Base-by-base conservation (phyloP, 2,888 invertebrate species). In the Clanis bilineata region DNA sequence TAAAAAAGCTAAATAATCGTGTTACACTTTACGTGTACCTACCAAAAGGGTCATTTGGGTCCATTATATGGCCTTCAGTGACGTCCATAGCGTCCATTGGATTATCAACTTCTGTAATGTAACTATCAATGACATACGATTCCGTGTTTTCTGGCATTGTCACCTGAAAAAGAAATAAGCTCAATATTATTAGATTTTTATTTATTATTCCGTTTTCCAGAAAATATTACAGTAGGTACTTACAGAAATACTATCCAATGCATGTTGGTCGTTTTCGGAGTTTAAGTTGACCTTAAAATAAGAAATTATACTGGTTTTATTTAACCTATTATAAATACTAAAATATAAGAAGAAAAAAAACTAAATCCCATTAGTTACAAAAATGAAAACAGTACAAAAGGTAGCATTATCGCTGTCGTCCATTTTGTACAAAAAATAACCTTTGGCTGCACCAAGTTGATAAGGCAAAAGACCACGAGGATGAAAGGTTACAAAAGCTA, bases 41-140 rank as follows among this genome's bases (percentile, higher is more conserved):
- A 51, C 51, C 51, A 32, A 10, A 51, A 21, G 39, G 23, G 21
- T 51, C 51, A 6, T 45, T 61, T 36, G 56, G 47, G 7, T 61
- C 60, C 6, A 38, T 12, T 6, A 41, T 39, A 41, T 38, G 21
- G 51, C 21, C 25, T 28, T 28, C 32, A 28, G 28, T 18, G 3
- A 32, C 10, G 18, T 28, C 32, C 15, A 28, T 32, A 10, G 28
- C n/a, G 9, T 32, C 51, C 3, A 51, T 18, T 18, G 28, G 32
- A 7, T 51, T 18, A 9, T 32, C 51, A 21, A 51, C 32, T 15
- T 32, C 51, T 51, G 51, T 12, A 18, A 10, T 15, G 9, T 51
- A 10, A 51, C 28, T 51, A 1, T 51, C 58, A 45, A 59, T 56
- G 18, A 63, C 54, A 45, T 61, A 60, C 12, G 65, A 55, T 32